Evolutionary conservation across 2,888 invertebrate species (phyloP), one percentile per base, ranked within the genome.

Genomic region (Zaprionus bogoriensis): DNA sequence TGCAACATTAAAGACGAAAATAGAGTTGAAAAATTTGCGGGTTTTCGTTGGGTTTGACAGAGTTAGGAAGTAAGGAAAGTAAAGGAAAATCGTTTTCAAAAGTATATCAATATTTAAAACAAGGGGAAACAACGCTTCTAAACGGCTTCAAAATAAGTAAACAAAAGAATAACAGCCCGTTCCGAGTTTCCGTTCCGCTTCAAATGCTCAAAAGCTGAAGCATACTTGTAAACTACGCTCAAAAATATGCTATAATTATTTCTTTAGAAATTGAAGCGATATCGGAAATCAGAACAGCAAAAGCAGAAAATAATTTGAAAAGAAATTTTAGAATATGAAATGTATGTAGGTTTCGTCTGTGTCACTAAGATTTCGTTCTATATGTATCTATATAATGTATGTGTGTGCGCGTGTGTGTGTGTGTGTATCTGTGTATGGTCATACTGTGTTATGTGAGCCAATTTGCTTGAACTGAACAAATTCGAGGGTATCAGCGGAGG

Each of bases 1-100:
- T 90, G 90, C 90, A 90, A 90, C 91, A 90, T 90, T 90, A 89
- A 90, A 90, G 90, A 90, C 91, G 83, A 90, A 89, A 89, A 90
- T 89, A 89, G 79, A 88, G 77, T 83, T 81, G 81, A 88, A 86
- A 87, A 82, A 77, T 74, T 80, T 50, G 55, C 42, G 55, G 47
- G 62, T 36, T 61, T 67, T 52, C 7, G 44, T 19, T 5, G 71
- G 67, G 74, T 70, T 68, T 63, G 64, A 50, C 67, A 54, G 51
- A 47, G 48, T 59, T 72, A 76, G 65, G 44, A 71, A 57, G 41
- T 27, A 27, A 9, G 27, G 9, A 27, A 60, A 46, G 38, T 52
- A 38, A 72, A 41, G 22, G 25, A 60, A 55, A 50, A 30, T 22
- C 3, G 25, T 27, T 36, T 45, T 12, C 7, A 41, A 41, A 32